A percentile compares a stretch with the other conserved stretches of the same genome.
These are phyloP conservation scores for Brachionus sp. DNA, from an alignment of 1,140 invertebrate species.

Conservation along the genomic window DNA sequence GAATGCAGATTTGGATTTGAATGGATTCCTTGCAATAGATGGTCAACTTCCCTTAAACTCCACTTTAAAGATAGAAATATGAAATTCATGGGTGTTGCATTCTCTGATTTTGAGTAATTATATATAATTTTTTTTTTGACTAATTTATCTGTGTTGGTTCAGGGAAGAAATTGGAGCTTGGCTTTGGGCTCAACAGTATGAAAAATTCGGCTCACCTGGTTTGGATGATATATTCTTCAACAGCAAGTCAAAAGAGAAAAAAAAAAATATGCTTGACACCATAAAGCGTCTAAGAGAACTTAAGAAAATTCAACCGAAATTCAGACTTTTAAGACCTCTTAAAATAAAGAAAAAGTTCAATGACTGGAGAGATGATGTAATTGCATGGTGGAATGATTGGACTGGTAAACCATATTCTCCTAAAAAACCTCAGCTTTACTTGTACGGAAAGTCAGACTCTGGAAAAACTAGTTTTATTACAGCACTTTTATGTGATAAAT, in stretches of 20 bases:
- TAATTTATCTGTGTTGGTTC: neutral
- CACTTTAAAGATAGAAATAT: neutral
- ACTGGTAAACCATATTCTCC: neutral
- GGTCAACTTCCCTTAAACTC: neutral
- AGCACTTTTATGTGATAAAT: neutral
- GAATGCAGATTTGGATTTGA: neutral
- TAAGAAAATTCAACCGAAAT: neutral
- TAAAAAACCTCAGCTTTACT: neutral
- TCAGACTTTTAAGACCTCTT: neutral
- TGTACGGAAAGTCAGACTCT: neutral
- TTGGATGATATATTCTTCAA: neutral
- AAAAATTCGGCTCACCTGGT: neutral
- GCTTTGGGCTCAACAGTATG: neutral
- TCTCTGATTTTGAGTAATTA: neutral
- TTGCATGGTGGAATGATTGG: constrained; percentile 1
- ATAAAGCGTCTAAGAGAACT: neutral
- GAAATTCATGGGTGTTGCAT: neutral
- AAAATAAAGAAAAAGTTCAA: neutral
- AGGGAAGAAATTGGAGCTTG: neutral
- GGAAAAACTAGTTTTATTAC: neutral
- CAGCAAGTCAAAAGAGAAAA: neutral
- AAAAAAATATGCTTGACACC: neutral
- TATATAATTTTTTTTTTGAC: neutral
- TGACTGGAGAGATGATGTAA: neutral
- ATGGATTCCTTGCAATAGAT: neutral